phyloP scores from a whole-genome alignment of 2,888 invertebrate genomes.

The Thymelicus acteon region DNA sequence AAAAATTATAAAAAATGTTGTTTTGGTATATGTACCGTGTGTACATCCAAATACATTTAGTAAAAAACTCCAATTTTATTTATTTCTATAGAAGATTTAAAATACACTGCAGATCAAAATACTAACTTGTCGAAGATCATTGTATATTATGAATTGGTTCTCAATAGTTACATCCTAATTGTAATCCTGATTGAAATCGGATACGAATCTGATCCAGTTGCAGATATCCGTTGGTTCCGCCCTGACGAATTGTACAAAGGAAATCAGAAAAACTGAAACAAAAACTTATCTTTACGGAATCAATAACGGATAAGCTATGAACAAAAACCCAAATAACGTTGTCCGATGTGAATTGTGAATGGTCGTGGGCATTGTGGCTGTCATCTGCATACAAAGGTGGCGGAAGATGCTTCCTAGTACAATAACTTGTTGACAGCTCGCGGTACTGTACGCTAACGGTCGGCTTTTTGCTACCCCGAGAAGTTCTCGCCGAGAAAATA shows the following conservation, averaged over 20 bases:
- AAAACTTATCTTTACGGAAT: conserved; percentile 22
- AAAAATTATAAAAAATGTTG: too few relatives aligned
- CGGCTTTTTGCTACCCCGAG: conserved; percentile 27
- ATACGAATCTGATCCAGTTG: neutral
- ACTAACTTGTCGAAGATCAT: too few relatives aligned
- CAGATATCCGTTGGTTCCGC: neutral
- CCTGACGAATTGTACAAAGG: neutral
- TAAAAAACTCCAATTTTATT: too few relatives aligned
- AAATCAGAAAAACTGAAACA: conserved; percentile 6
- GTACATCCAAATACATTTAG: too few relatives aligned
- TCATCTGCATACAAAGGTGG: conserved; percentile 38
- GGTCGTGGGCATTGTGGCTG: neutral
- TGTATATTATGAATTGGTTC: too few relatives aligned
- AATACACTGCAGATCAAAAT: too few relatives aligned
- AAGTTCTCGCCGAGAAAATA: neutral
- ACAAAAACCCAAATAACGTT: conserved; percentile 10
- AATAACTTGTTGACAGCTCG: conserved; percentile 30
- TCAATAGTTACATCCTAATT: too few relatives aligned
- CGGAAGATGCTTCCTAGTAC: conserved; percentile 17
- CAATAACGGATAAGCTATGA: conserved; percentile 21
- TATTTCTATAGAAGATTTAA: too few relatives aligned
- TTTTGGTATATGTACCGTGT: too few relatives aligned
- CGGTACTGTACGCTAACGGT: conserved; percentile 41
- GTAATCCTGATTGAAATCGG: too few relatives aligned
- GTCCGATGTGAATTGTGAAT: neutral